Percentiles rank a stretch among this genome's conserved stretches.
Evolutionary conservation across 2,888 invertebrate genomes (phyloP).

Genomic region (Argynnis bischoffii): DNA sequence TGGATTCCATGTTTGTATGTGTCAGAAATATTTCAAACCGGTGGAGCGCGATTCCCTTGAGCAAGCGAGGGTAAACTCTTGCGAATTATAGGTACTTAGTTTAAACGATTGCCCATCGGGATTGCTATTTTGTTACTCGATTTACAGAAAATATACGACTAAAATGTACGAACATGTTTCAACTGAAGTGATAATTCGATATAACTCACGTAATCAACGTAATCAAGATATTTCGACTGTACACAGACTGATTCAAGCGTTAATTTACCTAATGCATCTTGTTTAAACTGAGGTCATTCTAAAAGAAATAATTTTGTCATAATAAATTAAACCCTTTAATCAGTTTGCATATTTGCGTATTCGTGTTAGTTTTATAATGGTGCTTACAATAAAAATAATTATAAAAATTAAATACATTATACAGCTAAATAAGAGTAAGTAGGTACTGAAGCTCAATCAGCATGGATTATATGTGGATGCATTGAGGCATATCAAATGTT

Average conservation of each 20-base stretch:
- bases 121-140: constrained; percentile 64
- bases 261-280: constrained; percentile 76
- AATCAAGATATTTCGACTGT: constrained; percentile 68
- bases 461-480: too few species aligned
- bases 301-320: constrained; percentile 51
- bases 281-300: constrained; percentile 62
- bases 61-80: constrained; percentile 69
- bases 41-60: constrained; percentile 64
- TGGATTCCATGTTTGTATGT: constrained; percentile 43
- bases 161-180: constrained; percentile 36
- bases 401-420: too few species aligned
- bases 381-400: too few species aligned
- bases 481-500: too few species aligned
- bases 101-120: constrained; percentile 73
- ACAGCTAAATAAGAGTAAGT: too few species aligned
- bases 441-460: too few species aligned
- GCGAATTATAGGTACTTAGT: constrained; percentile 79
- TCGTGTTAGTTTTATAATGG: too few species aligned
- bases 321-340: constrained; percentile 54
- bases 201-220: constrained; percentile 61
- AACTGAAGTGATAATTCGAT: constrained; percentile 58
- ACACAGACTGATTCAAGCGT: constrained; percentile 66
- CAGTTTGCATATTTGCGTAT: not conserved
- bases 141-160: constrained; percentile 50
- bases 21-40: constrained; percentile 67